Conservation (phyloP, 2,888 invertebrate genomes). For the Ellobium chinense region DNA sequence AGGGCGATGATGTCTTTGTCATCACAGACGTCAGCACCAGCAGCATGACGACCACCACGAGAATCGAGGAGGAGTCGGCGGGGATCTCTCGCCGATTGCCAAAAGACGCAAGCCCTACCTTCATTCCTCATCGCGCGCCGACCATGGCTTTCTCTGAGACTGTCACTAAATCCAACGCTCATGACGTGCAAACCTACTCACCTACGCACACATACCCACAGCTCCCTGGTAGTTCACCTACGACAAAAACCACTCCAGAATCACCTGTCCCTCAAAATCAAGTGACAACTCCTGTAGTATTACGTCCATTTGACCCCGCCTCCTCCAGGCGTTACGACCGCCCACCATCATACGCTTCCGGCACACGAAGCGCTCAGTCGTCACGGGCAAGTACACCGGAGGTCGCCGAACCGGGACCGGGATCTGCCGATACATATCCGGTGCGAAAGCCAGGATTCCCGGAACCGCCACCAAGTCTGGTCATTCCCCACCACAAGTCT, state of each 20-base stretch:
- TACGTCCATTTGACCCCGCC: background rate
- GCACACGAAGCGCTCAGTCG: slow-evolving; percentile 63
- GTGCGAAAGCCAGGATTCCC: slow-evolving; percentile 8
- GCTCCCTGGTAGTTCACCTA: background rate
- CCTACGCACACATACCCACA: background rate
- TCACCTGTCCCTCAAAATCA: background rate
- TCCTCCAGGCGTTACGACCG: slow-evolving; percentile 27
- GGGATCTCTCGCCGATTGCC: background rate
- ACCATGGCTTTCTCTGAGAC: background rate
- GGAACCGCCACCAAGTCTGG: slow-evolving; percentile 25
- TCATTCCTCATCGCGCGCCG: slow-evolving; percentile 15
- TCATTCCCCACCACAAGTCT: slow-evolving; percentile 17
- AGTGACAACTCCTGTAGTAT: background rate
- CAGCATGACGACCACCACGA: background rate
- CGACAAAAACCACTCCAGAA: background rate
- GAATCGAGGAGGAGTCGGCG: background rate
- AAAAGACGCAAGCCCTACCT: slow-evolving; percentile 13
- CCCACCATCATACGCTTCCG: slow-evolving; percentile 58
- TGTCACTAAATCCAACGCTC: background rate
- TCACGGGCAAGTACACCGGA: slow-evolving; percentile 64
- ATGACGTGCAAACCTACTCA: no score
- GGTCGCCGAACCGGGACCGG: background rate
- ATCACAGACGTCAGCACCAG: slow-evolving; percentile 32
- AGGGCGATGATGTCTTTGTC: slow-evolving; percentile 45
- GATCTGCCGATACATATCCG: background rate